phyloP scores from a whole-genome alignment of 2,113 vertebrate genomes.

The Oreotrochilus melanogaster region DNA sequence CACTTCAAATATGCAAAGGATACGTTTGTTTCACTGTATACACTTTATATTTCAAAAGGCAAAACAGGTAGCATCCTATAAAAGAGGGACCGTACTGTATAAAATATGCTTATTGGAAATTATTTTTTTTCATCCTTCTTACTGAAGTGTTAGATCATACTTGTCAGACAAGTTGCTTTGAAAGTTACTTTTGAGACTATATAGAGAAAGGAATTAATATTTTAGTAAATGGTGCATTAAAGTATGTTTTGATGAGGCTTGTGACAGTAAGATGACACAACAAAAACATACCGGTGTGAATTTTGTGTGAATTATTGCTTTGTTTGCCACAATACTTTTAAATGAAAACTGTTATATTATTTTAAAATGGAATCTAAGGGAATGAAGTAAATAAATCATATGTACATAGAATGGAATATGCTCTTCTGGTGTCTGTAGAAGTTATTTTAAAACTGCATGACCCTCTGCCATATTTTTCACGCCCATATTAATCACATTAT shows the following conservation, averaged over 20 bases:
- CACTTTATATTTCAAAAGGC: background rate
- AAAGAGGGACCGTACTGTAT: background rate
- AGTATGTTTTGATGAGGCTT: slow-evolving; percentile 32
- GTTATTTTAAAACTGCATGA: background rate
- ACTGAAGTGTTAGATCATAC: background rate
- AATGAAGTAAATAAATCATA: background rate
- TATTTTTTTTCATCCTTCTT: background rate
- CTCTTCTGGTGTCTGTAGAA: background rate
- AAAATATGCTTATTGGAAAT: background rate
- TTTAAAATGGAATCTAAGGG: background rate
- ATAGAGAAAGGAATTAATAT: slow-evolving; percentile 26
- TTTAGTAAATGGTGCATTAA: slow-evolving; percentile 41
- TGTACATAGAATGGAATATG: background rate
- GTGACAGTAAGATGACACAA: background rate
- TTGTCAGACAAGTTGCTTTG: background rate
- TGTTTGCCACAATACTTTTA: background rate
- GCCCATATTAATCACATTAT: background rate
- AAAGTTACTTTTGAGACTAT: background rate
- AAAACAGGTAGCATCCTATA: background rate
- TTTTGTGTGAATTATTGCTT: slow-evolving; percentile 20
- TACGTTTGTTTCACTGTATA: background rate
- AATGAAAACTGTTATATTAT: background rate
- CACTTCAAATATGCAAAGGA: background rate
- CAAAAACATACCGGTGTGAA: background rate
- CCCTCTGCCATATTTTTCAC: background rate